Percentiles rank a stretch among this genome's conserved stretches.
phyloP scores from a whole-genome alignment of 2,113 vertebrate genomes.

The Anoura caudifer region DNA sequence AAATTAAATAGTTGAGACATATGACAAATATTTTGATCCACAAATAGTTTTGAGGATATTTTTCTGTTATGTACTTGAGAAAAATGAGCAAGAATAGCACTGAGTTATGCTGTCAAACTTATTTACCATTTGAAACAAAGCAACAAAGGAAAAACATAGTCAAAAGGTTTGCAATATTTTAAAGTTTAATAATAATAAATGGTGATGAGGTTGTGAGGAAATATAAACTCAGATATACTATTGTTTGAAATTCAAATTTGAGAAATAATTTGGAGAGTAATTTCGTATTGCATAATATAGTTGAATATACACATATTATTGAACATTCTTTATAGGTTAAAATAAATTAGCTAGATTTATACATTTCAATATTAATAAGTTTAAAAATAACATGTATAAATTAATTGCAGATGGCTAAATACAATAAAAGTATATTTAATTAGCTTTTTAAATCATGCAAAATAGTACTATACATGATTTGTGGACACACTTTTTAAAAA shows the following conservation, averaged over 20 bases:
- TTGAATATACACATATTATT: not conserved
- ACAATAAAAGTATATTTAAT: not conserved
- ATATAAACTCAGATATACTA: not conserved
- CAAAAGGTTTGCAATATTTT: not conserved
- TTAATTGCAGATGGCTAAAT: not conserved
- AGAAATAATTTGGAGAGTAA: not conserved
- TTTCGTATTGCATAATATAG: not conserved
- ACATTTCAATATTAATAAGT: not conserved
- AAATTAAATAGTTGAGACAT: constrained; percentile 14
- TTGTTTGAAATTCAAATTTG: constrained; percentile 19
- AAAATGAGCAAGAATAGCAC: not conserved
- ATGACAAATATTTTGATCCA: not conserved
- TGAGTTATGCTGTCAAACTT: not conserved
- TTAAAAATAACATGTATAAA: not conserved
- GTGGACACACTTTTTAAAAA: constrained; percentile 9
- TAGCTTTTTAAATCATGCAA: constrained; percentile 9
- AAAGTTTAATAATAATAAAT: not conserved
- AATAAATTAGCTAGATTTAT: not conserved
- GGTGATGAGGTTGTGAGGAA: not conserved
- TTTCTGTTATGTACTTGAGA: constrained; percentile 1
- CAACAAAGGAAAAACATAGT: not conserved
- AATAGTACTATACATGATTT: not conserved
- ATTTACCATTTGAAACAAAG: not conserved
- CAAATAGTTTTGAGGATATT: not conserved
- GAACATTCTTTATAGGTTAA: not conserved